Evolutionary conservation across 2,113 vertebrate species (phyloP).

Genomic region (Podarcis muralis): DNA sequence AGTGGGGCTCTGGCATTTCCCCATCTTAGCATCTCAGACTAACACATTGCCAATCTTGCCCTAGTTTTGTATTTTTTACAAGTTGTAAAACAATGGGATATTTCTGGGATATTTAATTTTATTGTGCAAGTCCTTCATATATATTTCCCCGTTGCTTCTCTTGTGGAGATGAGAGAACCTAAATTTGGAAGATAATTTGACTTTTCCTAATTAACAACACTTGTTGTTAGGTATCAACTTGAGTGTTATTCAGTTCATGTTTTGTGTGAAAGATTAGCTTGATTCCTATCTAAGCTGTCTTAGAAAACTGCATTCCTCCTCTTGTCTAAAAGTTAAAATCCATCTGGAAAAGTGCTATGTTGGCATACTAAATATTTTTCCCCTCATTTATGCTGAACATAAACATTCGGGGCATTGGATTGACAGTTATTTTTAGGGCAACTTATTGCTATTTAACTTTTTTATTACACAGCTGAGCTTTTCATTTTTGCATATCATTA

Average conservation of each 20-base stretch:
- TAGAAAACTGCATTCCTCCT: too few species aligned
- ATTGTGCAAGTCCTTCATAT: too few species aligned
- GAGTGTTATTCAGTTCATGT: neutral
- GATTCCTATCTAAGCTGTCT: too few species aligned
- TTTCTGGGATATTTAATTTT: neutral
- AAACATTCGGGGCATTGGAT: neutral
- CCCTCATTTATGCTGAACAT: conserved; percentile 3
- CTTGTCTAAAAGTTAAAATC: too few species aligned
- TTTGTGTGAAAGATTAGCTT: neutral
- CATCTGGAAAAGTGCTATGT: neutral
- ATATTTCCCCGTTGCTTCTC: too few species aligned
- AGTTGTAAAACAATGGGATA: neutral
- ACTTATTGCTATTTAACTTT: neutral
- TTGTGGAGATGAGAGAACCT: neutral
- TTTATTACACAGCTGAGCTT: neutral
- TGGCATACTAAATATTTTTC: neutral
- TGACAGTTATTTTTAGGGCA: conserved; percentile 4
- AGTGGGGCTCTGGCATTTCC: neutral
- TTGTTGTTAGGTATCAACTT: neutral
- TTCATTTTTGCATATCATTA: neutral
- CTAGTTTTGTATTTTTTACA: neutral
- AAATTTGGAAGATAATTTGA: neutral
- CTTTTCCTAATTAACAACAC: neutral
- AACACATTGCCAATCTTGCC: too few species aligned
- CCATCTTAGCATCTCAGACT: neutral